phyloP scores from a whole-genome alignment of 2,797 vertebrate species.

The Ataeniobius toweri region DNA sequence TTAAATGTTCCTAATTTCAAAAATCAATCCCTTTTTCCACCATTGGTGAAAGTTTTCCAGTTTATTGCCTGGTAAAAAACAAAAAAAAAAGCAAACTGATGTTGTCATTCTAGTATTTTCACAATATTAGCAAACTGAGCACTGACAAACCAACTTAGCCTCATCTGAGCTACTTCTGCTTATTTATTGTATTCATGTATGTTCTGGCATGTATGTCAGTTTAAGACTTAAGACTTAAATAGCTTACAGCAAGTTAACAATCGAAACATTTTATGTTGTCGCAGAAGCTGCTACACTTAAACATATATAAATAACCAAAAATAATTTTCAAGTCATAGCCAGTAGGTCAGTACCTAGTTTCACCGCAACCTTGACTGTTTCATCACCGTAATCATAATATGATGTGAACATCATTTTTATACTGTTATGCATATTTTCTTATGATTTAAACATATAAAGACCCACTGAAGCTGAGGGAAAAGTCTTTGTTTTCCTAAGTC shows the following conservation, averaged over 20 bases:
- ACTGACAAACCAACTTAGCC: not conserved
- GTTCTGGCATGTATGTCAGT: not conserved
- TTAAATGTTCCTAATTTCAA: not conserved
- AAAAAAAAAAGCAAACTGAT: not conserved
- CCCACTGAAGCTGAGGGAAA: not conserved
- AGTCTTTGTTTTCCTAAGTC: not conserved
- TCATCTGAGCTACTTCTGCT: not conserved
- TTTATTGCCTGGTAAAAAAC: not conserved
- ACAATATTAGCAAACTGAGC: not conserved
- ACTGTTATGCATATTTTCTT: accelerated
- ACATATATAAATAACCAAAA: not conserved
- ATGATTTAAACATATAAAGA: not conserved
- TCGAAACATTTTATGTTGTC: not conserved
- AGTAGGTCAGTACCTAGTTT: not conserved
- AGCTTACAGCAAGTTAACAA: not conserved
- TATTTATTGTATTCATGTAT: not conserved
- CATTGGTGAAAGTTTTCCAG: not conserved
- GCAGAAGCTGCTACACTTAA: not conserved
- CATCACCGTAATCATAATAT: not conserved
- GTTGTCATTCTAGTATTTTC: not conserved
- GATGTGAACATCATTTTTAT: not conserved
- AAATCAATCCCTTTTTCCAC: not conserved
- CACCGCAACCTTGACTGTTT: not conserved
- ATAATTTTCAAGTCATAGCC: not conserved
- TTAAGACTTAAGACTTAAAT: not conserved